These are phyloP conservation scores for Trichacis sp. DNA, from an alignment of 2,888 invertebrate genomes.

Conservation along the genomic window DNA sequence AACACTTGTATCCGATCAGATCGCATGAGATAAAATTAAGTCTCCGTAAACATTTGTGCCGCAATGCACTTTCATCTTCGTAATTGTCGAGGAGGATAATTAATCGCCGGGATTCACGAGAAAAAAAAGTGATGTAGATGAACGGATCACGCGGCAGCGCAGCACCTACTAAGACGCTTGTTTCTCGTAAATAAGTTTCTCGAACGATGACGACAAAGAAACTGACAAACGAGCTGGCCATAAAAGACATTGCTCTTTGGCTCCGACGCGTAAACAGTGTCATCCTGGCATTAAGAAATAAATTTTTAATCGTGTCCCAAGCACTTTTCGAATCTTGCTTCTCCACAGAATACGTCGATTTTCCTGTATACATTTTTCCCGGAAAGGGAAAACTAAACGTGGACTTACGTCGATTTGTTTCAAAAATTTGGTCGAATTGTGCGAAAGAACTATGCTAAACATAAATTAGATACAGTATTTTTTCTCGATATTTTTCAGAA, in stretches of 20 bases:
- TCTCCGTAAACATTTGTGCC: background rate
- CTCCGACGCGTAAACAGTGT: conserved; percentile 13
- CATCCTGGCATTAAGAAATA: conserved; percentile 23
- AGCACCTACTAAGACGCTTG: background rate
- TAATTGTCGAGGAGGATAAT: background rate
- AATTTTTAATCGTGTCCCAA: conserved; percentile 22
- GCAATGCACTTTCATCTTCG: background rate
- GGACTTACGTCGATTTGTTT: no score
- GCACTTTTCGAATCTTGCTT: conserved; percentile 10
- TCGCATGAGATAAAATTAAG: background rate
- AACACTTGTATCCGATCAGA: background rate
- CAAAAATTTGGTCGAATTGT: no score
- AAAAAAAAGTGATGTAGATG: conserved; percentile 5
- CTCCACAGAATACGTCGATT: no score
- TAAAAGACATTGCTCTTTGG: background rate
- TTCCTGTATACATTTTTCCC: no score
- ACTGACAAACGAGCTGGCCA: background rate
- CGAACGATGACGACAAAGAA: background rate
- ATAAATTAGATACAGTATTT: no score
- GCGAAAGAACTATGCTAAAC: no score
- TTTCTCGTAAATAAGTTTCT: background rate
- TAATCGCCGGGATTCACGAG: background rate
- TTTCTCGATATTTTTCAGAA: no score
- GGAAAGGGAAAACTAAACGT: no score
- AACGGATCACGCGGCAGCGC: background rate